Conservation (phyloP, 2,113 vertebrate species). For the Chitala chitala region DNA sequence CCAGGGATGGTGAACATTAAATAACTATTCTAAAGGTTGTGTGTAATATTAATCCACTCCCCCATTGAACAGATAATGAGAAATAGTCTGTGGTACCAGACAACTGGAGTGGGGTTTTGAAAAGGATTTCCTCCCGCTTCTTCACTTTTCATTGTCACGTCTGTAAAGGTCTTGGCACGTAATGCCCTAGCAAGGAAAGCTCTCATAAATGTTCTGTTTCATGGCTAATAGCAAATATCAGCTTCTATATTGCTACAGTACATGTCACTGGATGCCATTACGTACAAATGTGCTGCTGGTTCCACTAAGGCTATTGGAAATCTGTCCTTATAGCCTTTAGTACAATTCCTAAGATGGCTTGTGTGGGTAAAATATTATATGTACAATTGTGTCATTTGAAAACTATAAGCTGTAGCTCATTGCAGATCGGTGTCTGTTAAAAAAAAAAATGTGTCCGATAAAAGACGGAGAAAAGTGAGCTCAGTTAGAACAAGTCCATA, state of each 20-base stretch:
- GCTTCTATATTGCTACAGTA: not conserved
- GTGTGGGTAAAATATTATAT: too few species aligned
- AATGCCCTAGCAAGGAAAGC: not conserved
- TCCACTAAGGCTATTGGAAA: too few species aligned
- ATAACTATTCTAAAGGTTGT: constrained; percentile 19
- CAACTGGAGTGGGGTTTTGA: not conserved
- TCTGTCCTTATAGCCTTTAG: too few species aligned
- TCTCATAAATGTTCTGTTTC: not conserved
- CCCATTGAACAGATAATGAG: not conserved
- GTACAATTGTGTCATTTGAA: not conserved
- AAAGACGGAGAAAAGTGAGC: not conserved
- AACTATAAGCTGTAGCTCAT: too few species aligned
- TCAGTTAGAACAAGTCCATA: not conserved
- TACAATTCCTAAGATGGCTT: too few species aligned
- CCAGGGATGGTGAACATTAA: not conserved
- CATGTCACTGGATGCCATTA: not conserved
- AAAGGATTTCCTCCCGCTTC: not conserved
- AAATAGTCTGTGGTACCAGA: not conserved
- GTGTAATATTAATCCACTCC: not conserved
- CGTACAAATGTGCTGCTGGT: too few species aligned
- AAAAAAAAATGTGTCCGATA: too few species aligned
- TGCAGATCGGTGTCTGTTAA: too few species aligned
- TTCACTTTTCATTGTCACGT: not conserved
- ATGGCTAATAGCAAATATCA: not conserved
- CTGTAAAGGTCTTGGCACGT: not conserved